A percentile compares a stretch with the other conserved stretches of the same genome.
phyloP scores from a whole-genome alignment of 92 coral and sea anemone species.

The Parazoanthus darwini region DNA sequence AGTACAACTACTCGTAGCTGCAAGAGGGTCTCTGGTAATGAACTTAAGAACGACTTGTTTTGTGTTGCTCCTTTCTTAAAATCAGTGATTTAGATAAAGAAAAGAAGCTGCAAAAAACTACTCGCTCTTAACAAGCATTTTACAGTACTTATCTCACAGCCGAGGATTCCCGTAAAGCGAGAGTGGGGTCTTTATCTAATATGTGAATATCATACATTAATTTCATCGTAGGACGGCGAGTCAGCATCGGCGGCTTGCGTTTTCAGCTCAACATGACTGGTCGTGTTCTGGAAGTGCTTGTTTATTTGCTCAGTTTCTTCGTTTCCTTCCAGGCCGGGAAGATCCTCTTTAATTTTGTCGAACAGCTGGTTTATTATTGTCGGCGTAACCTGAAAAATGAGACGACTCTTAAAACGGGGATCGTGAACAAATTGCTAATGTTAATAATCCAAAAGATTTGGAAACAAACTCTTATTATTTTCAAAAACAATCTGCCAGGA shows the following conservation, averaged over 20 bases:
- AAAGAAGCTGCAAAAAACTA: neutral
- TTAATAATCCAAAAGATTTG: neutral
- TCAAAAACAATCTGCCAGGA: too few relatives aligned
- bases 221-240: conserved; percentile 76
- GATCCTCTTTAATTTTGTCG: conserved; percentile 94
- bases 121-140: neutral
- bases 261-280: conserved; percentile 77
- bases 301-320: conserved; percentile 92
- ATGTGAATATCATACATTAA: conserved; percentile 54
- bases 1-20: too few relatives aligned
- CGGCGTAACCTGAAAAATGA: conserved; percentile 74
- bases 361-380: conserved; percentile 92
- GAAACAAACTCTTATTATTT: neutral
- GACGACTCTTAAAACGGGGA: neutral
- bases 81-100: too few relatives aligned
- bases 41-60: too few relatives aligned
- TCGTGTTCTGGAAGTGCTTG: conserved; percentile 92
- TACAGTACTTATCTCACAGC: neutral
- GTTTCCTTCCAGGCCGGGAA: conserved; percentile 89
- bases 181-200: neutral
- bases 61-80: too few relatives aligned
- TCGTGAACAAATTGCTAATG: neutral
- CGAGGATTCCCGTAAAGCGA: neutral
- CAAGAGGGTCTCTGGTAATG: too few relatives aligned
- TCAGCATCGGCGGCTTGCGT: conserved; percentile 75